These are phyloP conservation scores for Nannobrachium achirus DNA, from an alignment of 2,113 vertebrate species.

Conservation along the genomic window DNA sequence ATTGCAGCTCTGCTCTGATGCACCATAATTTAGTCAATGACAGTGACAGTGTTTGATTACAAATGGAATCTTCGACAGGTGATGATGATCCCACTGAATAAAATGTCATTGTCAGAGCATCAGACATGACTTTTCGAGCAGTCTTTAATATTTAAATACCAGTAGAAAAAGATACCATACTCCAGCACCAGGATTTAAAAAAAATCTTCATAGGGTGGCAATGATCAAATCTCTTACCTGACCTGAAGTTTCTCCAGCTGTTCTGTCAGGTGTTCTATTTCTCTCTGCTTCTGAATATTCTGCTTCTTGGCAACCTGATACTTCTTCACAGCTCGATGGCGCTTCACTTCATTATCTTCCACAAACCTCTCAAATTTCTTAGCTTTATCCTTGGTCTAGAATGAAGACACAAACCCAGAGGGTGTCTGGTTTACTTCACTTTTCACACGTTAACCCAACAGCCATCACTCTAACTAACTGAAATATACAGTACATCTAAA, in stretches of 20 bases:
- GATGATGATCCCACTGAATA: too few relatives aligned
- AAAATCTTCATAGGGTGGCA: not conserved
- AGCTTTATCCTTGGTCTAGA: constrained; percentile 70
- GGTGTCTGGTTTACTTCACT: not conserved
- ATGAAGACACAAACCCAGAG: constrained; percentile 25
- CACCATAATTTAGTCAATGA: too few relatives aligned
- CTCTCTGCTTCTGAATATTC: constrained; percentile 68
- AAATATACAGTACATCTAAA: not conserved
- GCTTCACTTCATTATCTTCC: constrained; percentile 73
- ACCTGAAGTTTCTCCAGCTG: constrained; percentile 66
- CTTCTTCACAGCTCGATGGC: constrained; percentile 65
- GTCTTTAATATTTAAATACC: too few relatives aligned
- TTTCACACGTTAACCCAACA: not conserved
- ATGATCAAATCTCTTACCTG: constrained; percentile 54
- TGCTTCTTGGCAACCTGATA: constrained; percentile 65
- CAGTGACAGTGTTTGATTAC: too few relatives aligned
- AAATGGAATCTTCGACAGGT: too few relatives aligned
- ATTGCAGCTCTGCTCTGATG: too few relatives aligned
- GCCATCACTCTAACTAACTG: not conserved
- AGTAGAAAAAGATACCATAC: too few relatives aligned
- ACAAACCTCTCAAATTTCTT: constrained; percentile 78
- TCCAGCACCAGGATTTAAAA: too few relatives aligned
- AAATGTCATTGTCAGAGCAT: too few relatives aligned
- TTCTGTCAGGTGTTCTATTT: constrained; percentile 68
- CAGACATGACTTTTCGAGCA: too few relatives aligned